A percentile compares a stretch with the other conserved stretches of the same genome.
Evolutionary conservation across 2,888 invertebrate genomes (phyloP).

Genomic region (Epinotia brunnichana): DNA sequence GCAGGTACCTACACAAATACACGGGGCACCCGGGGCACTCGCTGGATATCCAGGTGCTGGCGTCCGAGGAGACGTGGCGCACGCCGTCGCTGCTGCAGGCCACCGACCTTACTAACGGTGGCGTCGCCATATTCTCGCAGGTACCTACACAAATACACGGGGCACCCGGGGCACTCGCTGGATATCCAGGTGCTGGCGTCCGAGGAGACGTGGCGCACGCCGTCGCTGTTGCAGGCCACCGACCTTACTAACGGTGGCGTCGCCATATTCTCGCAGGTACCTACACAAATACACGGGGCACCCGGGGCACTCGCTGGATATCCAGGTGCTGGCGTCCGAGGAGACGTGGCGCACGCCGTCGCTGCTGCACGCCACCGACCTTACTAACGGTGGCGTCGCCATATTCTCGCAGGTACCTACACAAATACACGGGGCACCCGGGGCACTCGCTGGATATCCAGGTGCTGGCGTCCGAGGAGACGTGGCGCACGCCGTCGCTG

Average conservation of each 20-base stretch:
- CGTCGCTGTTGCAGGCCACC: constrained; percentile 89
- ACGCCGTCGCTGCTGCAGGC: constrained; percentile 92
- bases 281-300: constrained; percentile 85
- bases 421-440: constrained; percentile 84
- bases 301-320: constrained; percentile 87
- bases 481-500: constrained; percentile 93
- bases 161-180: constrained; percentile 86
- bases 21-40: too few relatives aligned
- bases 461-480: constrained; percentile 92
- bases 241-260: constrained; percentile 86
- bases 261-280: constrained; percentile 92
- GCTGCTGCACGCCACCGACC: constrained; percentile 87
- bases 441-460: constrained; percentile 89
- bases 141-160: constrained; percentile 82
- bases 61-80: constrained; percentile 94
- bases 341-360: constrained; percentile 95
- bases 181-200: constrained; percentile 91
- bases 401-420: constrained; percentile 93
- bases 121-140: constrained; percentile 92
- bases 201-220: constrained; percentile 95
- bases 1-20: constrained; percentile 85
- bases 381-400: constrained; percentile 87
- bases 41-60: too few relatives aligned
- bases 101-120: constrained; percentile 85
- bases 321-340: constrained; percentile 91